Base-by-base conservation (phyloP, 2,888 invertebrate species). In the Eubasilissa splendida region DNA sequence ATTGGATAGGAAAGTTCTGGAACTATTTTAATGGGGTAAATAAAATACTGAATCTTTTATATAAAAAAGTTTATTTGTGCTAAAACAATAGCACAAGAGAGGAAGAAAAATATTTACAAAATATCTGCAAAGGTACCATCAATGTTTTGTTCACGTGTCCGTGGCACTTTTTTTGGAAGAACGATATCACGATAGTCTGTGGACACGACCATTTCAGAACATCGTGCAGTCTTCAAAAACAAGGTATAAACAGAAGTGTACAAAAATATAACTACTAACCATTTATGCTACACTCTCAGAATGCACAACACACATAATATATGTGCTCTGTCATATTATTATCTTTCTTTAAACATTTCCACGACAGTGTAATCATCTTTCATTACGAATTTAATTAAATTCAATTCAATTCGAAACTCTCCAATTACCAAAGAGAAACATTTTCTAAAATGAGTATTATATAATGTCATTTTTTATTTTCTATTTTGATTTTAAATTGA, bases 31-130 rank as follows among this genome's bases (percentile, higher is more conserved):
- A 5, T 7, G n/a, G 33, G 22, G 14, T 22, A 68, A 58, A 22
- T 58, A 68, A 68, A 12, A 79, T 70, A 56, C 12, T 14, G 59
- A 58, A 52, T 50, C 56, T 56, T 50, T 60, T 56, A 71, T 76
- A 79, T 83, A 81, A 78, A 53, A 56, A 78, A 81, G 68, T 81
- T 74, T 79, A 80, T 71, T 81, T 53, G 74, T 73, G 77, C 60
- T 76, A 74, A 58, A 63, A 71, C 22, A 80, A 76, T 76, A 81
- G 56, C 77, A 83, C 80, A 74, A 31, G 66, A 74, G 63, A 73
- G 58, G 56, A 79, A 77, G 58, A 74, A 80, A 77, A 77, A 63
- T 75, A 73, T 77, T 79, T 73, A 71, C 77, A 77, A 77, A 84
- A 70, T 77, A 77, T 74, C 9, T 52, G 59, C 7, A 10, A 60